A percentile compares a stretch with the other conserved stretches of the same genome.
Conservation (phyloP, 2,113 vertebrate species). For the Tor tambroides region DNA sequence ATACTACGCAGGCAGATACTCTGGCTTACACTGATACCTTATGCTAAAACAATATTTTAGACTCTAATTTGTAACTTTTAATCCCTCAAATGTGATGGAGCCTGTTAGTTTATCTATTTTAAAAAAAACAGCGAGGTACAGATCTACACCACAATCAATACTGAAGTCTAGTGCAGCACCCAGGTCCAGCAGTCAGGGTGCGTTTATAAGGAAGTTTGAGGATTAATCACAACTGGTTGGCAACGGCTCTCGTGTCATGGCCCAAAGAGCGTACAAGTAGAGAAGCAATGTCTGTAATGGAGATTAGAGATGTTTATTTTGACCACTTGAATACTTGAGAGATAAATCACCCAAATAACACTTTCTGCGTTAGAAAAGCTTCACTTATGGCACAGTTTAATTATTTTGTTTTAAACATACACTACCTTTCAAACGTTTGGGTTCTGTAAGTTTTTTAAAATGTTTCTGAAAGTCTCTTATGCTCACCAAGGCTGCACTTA, state of each 20-base stretch:
- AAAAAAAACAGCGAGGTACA: conserved; percentile 28
- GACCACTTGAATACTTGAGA: no score
- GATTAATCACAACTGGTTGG: conserved; percentile 35
- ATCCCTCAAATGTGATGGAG: conserved; percentile 54
- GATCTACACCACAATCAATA: conserved; percentile 62
- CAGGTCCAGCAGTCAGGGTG: background rate
- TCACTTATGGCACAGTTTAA: background rate
- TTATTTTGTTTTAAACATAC: background rate
- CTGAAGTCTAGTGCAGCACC: background rate
- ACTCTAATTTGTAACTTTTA: conserved; percentile 37
- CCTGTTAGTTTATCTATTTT: conserved; percentile 50
- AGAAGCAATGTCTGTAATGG: conserved; percentile 11
- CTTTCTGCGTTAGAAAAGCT: background rate
- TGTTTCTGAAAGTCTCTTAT: background rate
- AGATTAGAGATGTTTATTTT: background rate
- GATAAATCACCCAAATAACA: background rate
- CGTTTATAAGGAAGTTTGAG: background rate
- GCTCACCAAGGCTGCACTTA: background rate
- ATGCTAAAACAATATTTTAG: background rate
- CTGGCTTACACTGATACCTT: background rate
- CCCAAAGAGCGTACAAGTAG: background rate
- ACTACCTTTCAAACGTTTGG: background rate
- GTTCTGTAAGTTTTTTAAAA: background rate
- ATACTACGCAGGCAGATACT: background rate
- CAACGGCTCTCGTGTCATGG: background rate